Base-by-base conservation (phyloP, 2,888 invertebrate genomes). In the Amphipoea oculea region DNA sequence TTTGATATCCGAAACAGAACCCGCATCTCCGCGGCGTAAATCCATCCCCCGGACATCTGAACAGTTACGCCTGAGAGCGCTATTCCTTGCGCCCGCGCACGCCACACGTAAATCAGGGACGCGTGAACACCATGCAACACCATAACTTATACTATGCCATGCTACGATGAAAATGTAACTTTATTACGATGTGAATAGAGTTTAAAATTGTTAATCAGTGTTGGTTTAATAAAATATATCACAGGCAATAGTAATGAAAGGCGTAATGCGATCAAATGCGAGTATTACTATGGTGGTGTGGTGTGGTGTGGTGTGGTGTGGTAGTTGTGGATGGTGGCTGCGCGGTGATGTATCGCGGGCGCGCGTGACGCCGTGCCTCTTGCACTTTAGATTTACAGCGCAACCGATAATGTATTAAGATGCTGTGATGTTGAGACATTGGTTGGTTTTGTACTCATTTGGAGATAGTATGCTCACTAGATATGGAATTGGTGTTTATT, bases 81-180 rank as follows among this genome's bases (percentile, higher is more conserved):
- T 88, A 89, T 92, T 89, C 88, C 89, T 82, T 77, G 87, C 89
- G 77, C 78, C 76, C 75, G 87, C 89, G 89, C 89, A 82, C 84
- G 83, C 86, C 83, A 82, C 81, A 87, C 89, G 91, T 92, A 91
- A 91, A 91, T 92, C 92, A 92, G 91, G 84, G 81, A 77, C 89
- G 90, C 89, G 90, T 90, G 92, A 91, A 90, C 84, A 88, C 82
- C 85, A 86, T 83, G 88, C 79, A 86, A 85, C 78, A 74, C 79
- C 82, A 86, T 84, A 86, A 85, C 84, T 87, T 90, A 88, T 78
- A 68, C 78, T 40, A 20, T 48, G n/a, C 14, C 12, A 23, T 9
- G 7, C 17, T 12, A 45, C 63, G 36, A 2, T 3, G 69, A 36
- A 90, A 80, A 83, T 42, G 45, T 11, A 36, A 63, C 73, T 51